Evolutionary conservation across 2,797 vertebrate species (phyloP).

Genomic region (Crax fasciolata): DNA sequence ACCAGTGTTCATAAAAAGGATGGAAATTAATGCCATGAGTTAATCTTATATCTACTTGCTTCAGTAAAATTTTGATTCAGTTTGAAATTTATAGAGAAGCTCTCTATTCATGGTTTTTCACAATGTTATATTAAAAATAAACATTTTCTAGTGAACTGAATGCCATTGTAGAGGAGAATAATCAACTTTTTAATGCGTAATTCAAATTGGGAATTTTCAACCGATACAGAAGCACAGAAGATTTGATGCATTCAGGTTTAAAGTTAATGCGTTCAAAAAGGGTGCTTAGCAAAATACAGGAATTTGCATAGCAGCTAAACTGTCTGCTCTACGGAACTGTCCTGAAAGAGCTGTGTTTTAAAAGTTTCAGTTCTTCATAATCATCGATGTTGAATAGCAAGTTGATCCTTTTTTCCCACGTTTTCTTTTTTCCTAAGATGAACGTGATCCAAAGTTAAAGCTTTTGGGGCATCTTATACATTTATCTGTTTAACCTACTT

Average conservation of each 20-base stretch:
- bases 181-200: background rate
- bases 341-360: background rate
- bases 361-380: background rate
- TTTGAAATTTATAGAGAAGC: background rate
- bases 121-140: background rate
- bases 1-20: background rate
- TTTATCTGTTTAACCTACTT: background rate
- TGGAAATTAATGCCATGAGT: background rate
- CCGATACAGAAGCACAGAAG: background rate
- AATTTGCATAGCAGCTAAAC: background rate
- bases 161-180: background rate
- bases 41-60: background rate
- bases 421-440: background rate
- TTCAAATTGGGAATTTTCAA: background rate
- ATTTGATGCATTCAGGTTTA: background rate
- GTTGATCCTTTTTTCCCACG: background rate
- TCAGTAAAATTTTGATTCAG: background rate
- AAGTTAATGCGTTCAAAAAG: background rate
- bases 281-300: background rate
- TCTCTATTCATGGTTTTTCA: background rate
- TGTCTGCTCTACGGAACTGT: background rate
- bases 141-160: background rate
- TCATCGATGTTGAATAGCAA: background rate
- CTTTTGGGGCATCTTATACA: background rate
- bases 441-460: background rate